phyloP scores from a whole-genome alignment of 2,113 vertebrate species.

The Grammomys surdaster region DNA sequence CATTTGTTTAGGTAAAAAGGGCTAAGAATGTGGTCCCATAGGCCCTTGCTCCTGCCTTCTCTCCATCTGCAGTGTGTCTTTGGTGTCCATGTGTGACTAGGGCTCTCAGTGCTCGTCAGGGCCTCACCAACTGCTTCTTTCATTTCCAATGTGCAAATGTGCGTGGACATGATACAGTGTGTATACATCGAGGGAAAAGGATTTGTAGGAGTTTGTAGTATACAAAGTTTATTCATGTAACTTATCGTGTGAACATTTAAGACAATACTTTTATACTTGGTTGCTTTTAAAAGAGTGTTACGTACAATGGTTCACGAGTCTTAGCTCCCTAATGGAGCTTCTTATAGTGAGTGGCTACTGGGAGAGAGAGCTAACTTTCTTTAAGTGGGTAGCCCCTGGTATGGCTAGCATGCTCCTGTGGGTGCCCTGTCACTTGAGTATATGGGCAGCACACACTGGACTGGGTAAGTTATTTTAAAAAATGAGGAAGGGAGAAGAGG shows the following conservation, averaged over 20 bases:
- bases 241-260: neutral
- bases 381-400: neutral
- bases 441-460: neutral
- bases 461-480: neutral
- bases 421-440: neutral
- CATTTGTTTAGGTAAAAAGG: neutral
- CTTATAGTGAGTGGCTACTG: neutral
- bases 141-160: neutral
- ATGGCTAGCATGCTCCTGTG: neutral
- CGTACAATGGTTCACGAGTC: neutral
- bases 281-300: neutral
- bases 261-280: slow-evolving; percentile 32
- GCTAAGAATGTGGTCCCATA: neutral
- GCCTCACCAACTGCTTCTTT: neutral
- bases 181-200: neutral
- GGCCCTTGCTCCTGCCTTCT: neutral
- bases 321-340: neutral
- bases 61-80: neutral
- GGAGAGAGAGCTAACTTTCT: neutral
- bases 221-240: neutral
- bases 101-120: neutral
- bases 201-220: neutral
- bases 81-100: neutral
- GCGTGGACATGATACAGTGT: neutral
- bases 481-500: neutral